These are phyloP conservation scores for Brachylomia viminalis DNA, from an alignment of 2,888 invertebrate species.

Conservation along the genomic window DNA sequence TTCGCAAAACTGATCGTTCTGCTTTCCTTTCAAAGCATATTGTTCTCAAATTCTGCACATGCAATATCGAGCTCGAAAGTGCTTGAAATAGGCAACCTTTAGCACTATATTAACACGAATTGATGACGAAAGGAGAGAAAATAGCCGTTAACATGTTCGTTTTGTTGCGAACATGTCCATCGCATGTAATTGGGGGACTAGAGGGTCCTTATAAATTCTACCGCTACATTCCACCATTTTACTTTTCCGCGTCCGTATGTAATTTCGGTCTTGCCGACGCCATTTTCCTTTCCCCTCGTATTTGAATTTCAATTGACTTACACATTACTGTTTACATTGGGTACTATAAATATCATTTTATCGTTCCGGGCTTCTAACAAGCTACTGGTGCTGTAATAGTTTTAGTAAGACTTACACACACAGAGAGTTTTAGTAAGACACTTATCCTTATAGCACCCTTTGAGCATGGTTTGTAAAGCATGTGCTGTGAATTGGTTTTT, in stretches of 20 bases:
- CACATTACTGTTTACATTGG: conserved; percentile 61
- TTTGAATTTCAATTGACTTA: conserved; percentile 70
- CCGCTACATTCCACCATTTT: conserved; percentile 45
- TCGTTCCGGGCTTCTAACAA: conserved; percentile 35
- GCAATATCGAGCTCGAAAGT: conserved; percentile 5
- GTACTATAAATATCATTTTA: conserved; percentile 57
- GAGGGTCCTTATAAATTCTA: conserved; percentile 63
- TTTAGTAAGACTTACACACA: too few relatives aligned
- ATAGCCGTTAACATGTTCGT: conserved; percentile 47
- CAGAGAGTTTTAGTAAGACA: conserved; percentile 33
- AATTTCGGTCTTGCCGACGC: conserved; percentile 57
- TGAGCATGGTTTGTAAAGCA: neutral
- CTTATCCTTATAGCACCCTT: neutral
- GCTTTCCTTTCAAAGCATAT: neutral
- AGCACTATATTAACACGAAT: conserved; percentile 35
- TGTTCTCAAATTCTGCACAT: conserved; percentile 9
- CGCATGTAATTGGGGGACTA: conserved; percentile 57
- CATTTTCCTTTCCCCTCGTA: conserved; percentile 61
- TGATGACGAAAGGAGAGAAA: conserved; percentile 36
- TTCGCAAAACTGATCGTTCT: neutral
- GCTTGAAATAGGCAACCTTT: conserved; percentile 14
- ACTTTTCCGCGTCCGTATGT: conserved; percentile 57
- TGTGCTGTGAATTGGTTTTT: neutral
- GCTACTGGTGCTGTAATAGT: conserved; percentile 29
- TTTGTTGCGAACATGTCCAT: conserved; percentile 56